These are phyloP conservation scores for Epinotia ramella DNA, from an alignment of 2,888 invertebrate species.

Conservation along the genomic window DNA sequence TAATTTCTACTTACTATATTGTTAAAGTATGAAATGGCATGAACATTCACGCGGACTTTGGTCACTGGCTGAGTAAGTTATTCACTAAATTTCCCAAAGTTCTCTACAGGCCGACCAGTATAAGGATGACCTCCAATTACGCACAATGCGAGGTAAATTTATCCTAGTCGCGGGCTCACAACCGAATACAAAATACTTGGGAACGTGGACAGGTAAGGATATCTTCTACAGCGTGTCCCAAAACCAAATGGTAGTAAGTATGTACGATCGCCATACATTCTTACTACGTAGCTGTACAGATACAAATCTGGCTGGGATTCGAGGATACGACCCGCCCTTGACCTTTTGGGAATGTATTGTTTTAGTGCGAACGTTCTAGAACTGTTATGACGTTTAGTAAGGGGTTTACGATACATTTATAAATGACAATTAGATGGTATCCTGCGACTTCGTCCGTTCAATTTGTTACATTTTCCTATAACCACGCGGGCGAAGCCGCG, in stretches of 20 bases:
- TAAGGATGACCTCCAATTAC: background rate
- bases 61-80: background rate
- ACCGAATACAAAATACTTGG: background rate
- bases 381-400: constrained; percentile 16
- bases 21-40: background rate
- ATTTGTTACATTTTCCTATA: no score
- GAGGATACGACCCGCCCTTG: constrained; percentile 29
- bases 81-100: background rate
- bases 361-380: background rate
- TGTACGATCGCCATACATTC: background rate
- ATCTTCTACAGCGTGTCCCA: background rate
- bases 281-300: background rate
- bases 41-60: background rate
- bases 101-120: background rate
- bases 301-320: constrained; percentile 7
- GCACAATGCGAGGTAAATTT: background rate
- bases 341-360: constrained; percentile 12
- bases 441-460: no score
- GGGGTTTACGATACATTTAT: background rate
- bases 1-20: background rate
- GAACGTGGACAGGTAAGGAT: background rate
- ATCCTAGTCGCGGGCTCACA: background rate
- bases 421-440: background rate
- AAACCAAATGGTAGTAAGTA: background rate
- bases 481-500: no score